Evolutionary conservation across 2,113 vertebrate species (phyloP).

Genomic region (Crotalus tigris): DNA sequence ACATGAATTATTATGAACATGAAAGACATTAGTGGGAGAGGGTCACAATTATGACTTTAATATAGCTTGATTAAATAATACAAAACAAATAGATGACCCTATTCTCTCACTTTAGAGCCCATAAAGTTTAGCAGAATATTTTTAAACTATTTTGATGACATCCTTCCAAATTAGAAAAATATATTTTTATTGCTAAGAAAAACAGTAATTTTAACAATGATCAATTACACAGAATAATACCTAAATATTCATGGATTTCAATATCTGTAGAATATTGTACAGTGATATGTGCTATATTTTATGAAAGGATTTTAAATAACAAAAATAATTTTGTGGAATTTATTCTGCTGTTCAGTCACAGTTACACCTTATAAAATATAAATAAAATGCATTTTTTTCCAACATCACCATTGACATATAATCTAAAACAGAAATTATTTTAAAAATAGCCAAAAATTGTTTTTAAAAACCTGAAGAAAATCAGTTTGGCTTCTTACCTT

Average conservation of each 20-base stretch:
- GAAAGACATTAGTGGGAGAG: background rate
- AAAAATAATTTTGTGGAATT: background rate
- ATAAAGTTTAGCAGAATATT: conserved; percentile 26
- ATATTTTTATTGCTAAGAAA: background rate
- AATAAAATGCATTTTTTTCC: background rate
- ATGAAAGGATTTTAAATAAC: background rate
- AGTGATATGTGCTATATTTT: conserved; percentile 24
- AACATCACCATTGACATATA: background rate
- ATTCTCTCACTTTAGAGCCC: conserved; percentile 11
- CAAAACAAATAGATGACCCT: conserved; percentile 3
- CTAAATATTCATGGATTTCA: background rate
- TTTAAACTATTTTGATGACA: background rate
- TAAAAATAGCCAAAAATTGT: background rate
- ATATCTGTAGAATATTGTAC: conserved; percentile 21
- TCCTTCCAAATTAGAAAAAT: background rate
- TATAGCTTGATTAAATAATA: background rate
- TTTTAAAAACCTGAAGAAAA: background rate
- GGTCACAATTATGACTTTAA: background rate
- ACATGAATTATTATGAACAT: background rate
- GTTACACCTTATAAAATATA: background rate
- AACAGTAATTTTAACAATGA: background rate
- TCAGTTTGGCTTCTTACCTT: background rate
- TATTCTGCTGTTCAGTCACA: background rate
- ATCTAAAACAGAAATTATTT: background rate
- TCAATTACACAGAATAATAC: background rate